Evolutionary conservation across 2,113 vertebrate genomes (phyloP).

Genomic region (human): DNA sequence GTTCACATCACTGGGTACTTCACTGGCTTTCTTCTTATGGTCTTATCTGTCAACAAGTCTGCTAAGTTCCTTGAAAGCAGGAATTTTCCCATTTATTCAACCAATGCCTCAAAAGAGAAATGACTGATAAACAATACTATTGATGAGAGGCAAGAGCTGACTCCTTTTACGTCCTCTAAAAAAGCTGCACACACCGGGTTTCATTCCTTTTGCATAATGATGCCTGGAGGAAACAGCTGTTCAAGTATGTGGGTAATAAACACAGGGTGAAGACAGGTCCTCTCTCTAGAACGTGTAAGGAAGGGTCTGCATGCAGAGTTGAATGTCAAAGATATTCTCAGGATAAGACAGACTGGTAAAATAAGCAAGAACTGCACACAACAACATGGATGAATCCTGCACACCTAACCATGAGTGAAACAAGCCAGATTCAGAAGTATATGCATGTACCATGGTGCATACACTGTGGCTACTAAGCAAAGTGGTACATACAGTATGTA

Average conservation of each 20-base stretch:
- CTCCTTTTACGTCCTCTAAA: neutral
- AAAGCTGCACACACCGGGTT: neutral
- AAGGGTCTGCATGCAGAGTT: neutral
- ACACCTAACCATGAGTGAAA: neutral
- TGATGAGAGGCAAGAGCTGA: neutral
- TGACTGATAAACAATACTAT: neutral
- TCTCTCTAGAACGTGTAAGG: neutral
- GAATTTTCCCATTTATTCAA: slow-evolving; percentile 21
- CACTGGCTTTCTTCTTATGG: neutral
- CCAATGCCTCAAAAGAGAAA: slow-evolving; percentile 41
- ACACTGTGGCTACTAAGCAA: too few relatives aligned
- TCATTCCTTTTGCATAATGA: neutral
- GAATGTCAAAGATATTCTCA: neutral
- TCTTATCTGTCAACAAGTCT: neutral
- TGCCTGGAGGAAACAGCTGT: neutral
- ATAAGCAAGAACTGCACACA: slow-evolving; percentile 17
- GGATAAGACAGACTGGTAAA: neutral
- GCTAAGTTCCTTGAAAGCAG: neutral
- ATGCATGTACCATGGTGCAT: neutral
- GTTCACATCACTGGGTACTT: neutral
- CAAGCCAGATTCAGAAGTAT: neutral
- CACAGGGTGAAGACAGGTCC: neutral
- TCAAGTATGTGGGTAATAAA: neutral
- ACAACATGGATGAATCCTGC: neutral
- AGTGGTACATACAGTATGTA: too few relatives aligned